Evolutionary conservation across 2,797 vertebrate genomes (phyloP).

Genomic region (Pseudocheirus occidentalis): DNA sequence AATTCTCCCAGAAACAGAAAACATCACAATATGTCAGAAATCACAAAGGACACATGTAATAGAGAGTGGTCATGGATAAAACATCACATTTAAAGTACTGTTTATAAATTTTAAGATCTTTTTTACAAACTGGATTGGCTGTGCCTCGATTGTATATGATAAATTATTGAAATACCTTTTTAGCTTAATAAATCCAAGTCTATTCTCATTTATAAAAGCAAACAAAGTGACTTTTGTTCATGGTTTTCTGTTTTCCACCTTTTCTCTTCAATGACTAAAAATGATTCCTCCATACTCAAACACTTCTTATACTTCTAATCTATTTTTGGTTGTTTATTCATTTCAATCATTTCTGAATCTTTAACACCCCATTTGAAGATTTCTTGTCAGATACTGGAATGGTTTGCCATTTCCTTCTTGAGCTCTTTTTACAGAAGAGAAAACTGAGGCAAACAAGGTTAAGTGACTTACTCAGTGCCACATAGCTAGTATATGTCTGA

Average conservation of each 20-base stretch:
- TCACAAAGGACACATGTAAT: background rate
- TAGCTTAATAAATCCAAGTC: background rate
- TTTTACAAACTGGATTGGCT: fast-evolving
- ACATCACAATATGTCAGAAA: background rate
- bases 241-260: background rate
- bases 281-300: background rate
- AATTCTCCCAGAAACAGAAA: background rate
- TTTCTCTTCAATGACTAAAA: background rate
- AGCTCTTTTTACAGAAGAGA: background rate
- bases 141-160: background rate
- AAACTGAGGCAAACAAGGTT: background rate
- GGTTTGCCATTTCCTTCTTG: background rate
- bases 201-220: background rate
- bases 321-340: background rate
- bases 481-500: background rate
- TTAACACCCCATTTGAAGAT: background rate
- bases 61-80: background rate
- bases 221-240: background rate
- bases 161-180: background rate
- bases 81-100: background rate
- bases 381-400: background rate
- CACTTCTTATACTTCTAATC: background rate
- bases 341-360: background rate
- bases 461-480: background rate
- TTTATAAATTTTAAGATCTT: background rate